Evolutionary conservation across 2,113 vertebrate genomes (phyloP).

Genomic region (Dolichotis patagonum): DNA sequence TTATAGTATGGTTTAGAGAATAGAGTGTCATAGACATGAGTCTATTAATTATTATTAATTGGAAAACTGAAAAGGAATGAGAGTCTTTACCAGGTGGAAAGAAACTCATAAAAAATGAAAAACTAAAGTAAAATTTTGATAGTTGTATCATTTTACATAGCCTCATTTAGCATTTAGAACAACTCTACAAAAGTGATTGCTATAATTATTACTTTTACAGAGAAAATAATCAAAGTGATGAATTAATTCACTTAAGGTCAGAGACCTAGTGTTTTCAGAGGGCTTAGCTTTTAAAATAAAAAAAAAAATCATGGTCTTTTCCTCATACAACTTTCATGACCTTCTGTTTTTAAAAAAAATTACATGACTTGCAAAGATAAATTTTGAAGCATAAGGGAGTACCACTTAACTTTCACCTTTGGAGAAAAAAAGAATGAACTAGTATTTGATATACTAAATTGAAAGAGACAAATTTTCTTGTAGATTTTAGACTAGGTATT

Average conservation of each 20-base stretch:
- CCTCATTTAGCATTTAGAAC: background rate
- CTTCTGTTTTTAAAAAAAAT: background rate
- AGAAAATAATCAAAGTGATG: background rate
- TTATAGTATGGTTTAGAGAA: background rate
- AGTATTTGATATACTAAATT: background rate
- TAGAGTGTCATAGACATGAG: background rate
- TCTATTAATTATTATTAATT: background rate
- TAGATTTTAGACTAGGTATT: background rate
- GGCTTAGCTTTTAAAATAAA: background rate
- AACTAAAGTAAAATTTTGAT: background rate
- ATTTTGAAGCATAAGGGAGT: background rate
- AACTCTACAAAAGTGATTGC: background rate
- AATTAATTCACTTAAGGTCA: background rate
- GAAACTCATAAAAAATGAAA: background rate
- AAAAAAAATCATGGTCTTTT: background rate
- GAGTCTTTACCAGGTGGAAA: background rate
- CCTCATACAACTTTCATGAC: background rate
- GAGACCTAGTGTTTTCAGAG: background rate
- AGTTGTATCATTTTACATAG: background rate
- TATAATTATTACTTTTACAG: background rate
- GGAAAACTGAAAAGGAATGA: background rate
- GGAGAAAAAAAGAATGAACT: background rate
- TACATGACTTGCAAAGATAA: background rate
- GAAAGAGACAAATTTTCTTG: background rate
- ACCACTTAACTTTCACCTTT: background rate